Conservation (phyloP, 2,888 invertebrate genomes). For the Baccha elongata region DNA sequence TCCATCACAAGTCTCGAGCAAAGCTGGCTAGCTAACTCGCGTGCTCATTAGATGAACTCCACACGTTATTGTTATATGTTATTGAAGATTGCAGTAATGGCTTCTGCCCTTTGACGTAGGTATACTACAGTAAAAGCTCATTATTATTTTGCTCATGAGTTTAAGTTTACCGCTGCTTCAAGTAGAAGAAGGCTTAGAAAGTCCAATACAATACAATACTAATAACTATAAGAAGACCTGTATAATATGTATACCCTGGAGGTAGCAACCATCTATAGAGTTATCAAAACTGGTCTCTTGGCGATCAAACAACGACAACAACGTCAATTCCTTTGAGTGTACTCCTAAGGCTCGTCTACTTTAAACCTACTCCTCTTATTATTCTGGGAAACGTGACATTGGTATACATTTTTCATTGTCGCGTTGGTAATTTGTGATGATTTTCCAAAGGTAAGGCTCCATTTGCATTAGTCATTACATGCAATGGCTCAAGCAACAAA, state of each 20-base stretch:
- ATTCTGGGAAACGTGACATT: constrained; percentile 66
- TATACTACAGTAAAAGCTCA: constrained; percentile 37
- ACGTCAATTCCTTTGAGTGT: constrained; percentile 17
- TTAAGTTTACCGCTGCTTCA: constrained; percentile 56
- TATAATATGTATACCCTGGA: constrained; percentile 41
- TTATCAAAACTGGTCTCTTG: constrained; percentile 49
- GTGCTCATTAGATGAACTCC: constrained; percentile 20
- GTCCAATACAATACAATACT: neutral
- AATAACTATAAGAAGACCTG: constrained; percentile 41
- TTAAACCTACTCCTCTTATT: constrained; percentile 20
- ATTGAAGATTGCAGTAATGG: constrained; percentile 50
- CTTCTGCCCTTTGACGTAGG: constrained; percentile 65
- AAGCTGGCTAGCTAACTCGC: neutral
- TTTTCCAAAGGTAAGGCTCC: constrained; percentile 64
- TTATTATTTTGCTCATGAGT: constrained; percentile 66
- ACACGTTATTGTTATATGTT: no score
- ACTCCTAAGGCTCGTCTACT: constrained; percentile 15
- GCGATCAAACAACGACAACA: constrained; percentile 38
- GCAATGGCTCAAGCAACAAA: constrained; percentile 27
- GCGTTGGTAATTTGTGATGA: constrained; percentile 70
- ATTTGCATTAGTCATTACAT: constrained; percentile 67
- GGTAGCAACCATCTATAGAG: constrained; percentile 15
- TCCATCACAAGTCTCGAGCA: constrained; percentile 34
- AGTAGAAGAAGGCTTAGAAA: constrained; percentile 5
- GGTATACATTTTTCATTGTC: constrained; percentile 60